Evolutionary conservation across 2,797 vertebrate genomes (phyloP), one percentile per base, ranked within the genome.

Genomic region (Aeoliscus strigatus): DNA sequence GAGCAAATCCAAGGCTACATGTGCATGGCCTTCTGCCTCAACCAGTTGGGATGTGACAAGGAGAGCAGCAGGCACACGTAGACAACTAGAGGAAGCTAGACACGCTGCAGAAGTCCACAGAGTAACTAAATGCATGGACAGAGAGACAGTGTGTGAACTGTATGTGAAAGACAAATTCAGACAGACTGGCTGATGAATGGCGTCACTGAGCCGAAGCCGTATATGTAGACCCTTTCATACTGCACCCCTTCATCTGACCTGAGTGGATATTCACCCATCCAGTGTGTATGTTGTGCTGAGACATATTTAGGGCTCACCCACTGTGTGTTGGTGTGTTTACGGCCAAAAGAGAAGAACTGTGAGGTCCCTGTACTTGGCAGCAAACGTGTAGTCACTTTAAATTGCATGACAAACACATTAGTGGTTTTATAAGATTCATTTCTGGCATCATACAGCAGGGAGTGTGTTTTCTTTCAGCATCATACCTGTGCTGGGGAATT

Each of bases 181-280:
- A 52, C 58, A 53, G 57, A 46, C 52, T 6, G 54, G 36, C 52
- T 0, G 46, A 39, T 60, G 50, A 33, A 58, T 79, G 78, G 75
- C 75, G 70, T 71, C 69, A 3, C 37, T 39, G 35, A 45, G 73
- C 60, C 64, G 45, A n/a, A 51, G 32, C 12, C n/a, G 2, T 71
- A 58, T 66, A 60, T 70, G 65, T 51, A 59, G 66, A 53, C 41
- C 55, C 68, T 77, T 79, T 80, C 64, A 75, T 73, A 24, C 47
- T 4, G 15, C 11, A 10, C 6, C 14, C 10, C 5, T n/a, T 14
- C 14, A 25, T 25, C 32, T 10, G 36, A 41, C 17, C 38, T 51
- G 66, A 59, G 46, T 57, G 46, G 39, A 47, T 62, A 59, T 48
- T 57, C 18, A 58, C 54, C 17, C 60, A 48, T 57, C 47, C 31